Evolutionary conservation across 1,140 invertebrate species (phyloP), one percentile per base, ranked within the genome.

Genomic region (Wiebesia pumilae): DNA sequence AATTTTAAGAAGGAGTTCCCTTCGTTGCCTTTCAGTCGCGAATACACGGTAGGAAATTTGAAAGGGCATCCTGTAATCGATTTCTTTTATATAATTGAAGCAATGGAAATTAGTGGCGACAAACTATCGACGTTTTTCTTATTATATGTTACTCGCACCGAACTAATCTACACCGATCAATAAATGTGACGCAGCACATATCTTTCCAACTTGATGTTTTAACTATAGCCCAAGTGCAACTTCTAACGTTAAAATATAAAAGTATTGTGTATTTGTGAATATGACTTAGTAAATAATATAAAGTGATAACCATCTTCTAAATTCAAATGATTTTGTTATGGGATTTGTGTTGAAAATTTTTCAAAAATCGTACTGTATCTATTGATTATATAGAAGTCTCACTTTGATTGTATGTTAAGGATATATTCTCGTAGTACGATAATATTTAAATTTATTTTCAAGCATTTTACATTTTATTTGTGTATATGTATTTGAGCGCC

Each of bases 121-220:
- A 87, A 87, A 84, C 40, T 84, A 84, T 87, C 81, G 78, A 81
- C 75, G 86, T 87, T 62, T 62, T 65, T 33, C 14, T 80, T 35
- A 19, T 80, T 87, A 30, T 73, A 81, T 87, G 86, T 87, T 77
- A 84, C 86, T 84, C 51, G 86, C 86, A 87, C 86, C 51, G 82
- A 81, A 79, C 78, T 51, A 87, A 87, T 81, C 33, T 43, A 84
- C 77, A 87, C 82, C 67, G 54, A 87, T 87, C 79, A 87, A 85
- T 87, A 87, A 87, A 86, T 86, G 81, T 88, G 80, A 38, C 73
- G 80, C 81, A 82, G 86, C 81, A 86, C 71, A 82, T 86, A 85
- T 87, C 86, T 88, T 88, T 88, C 86, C 86, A 88, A 87, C 58
- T 88, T 87, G 83, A 85, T 85, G 81, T 88, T 85, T 88, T 77